Evolutionary conservation across 2,113 vertebrate genomes (phyloP).

Genomic region (Rallus limicola): DNA sequence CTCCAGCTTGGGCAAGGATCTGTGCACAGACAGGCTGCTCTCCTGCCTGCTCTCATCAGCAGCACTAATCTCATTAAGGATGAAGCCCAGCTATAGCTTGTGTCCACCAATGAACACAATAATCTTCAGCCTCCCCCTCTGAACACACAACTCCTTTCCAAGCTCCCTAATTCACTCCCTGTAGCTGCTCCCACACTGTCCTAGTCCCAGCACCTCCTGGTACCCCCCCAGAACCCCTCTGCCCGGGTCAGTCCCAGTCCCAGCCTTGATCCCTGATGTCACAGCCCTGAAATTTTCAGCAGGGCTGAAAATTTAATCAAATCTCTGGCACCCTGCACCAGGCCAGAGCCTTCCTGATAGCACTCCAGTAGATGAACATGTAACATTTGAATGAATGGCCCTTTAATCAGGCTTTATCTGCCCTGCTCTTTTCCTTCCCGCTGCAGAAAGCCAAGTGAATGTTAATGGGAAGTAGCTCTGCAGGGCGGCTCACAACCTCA

Average conservation of each 20-base stretch:
- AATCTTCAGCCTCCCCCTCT: background rate
- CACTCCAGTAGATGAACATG: background rate
- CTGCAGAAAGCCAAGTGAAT: slow-evolving; percentile 44
- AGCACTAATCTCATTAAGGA: background rate
- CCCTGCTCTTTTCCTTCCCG: background rate
- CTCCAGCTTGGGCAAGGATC: background rate
- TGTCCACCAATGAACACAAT: background rate
- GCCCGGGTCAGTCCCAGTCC: background rate
- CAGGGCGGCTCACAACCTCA: background rate
- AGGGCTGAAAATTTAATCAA: background rate
- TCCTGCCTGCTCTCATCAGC: background rate
- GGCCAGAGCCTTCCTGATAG: background rate
- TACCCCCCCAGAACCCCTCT: accelerated
- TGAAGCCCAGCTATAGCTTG: background rate
- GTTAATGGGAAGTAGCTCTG: background rate
- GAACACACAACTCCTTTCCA: background rate
- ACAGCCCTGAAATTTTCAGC: accelerated
- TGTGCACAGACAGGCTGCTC: background rate
- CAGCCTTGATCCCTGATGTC: accelerated
- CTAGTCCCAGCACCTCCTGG: background rate
- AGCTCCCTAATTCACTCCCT: background rate
- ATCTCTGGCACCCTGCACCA: accelerated
- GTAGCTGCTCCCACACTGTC: background rate
- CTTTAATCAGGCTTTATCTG: background rate
- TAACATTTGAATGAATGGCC: slow-evolving; percentile 37